phyloP scores from a whole-genome alignment of 2,797 vertebrate species.

The Malacoctenus gilli region DNA sequence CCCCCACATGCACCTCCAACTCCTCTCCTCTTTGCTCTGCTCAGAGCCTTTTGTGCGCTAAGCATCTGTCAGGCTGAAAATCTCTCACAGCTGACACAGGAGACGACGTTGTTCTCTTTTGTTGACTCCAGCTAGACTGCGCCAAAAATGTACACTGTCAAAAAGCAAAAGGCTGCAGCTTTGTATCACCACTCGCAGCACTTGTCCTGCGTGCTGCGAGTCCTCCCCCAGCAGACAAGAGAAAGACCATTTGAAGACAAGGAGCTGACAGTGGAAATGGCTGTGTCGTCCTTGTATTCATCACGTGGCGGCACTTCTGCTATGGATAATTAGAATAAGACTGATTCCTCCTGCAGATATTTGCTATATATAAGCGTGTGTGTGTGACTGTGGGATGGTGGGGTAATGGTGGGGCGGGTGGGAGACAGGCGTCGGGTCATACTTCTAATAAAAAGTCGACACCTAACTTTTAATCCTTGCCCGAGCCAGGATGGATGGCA shows the following conservation, averaged over 20 bases:
- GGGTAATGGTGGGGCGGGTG: conserved; percentile 14
- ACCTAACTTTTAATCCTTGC: conserved; percentile 70
- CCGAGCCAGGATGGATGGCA: conserved; percentile 60
- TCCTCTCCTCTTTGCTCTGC: conserved; percentile 23
- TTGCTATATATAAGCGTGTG: conserved; percentile 36
- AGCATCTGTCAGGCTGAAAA: conserved; percentile 72
- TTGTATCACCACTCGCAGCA: conserved; percentile 34
- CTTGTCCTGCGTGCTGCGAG: conserved; percentile 26
- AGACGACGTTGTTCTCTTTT: conserved; percentile 20
- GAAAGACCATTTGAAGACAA: conserved; percentile 66
- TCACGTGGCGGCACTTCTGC: conserved; percentile 57
- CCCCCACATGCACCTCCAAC: conserved; percentile 11
- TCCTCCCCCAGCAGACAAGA: conserved; percentile 27
- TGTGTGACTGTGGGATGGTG: conserved; percentile 11
- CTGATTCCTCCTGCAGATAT: conserved; percentile 62
- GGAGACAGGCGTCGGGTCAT: conserved; percentile 39
- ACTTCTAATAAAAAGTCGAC: conserved; percentile 73
- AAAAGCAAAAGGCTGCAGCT: conserved; percentile 19
- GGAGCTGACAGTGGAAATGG: conserved; percentile 68
- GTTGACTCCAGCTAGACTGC: conserved; percentile 31
- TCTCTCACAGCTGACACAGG: conserved; percentile 50
- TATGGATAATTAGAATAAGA: conserved; percentile 77
- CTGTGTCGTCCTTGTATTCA: conserved; percentile 76
- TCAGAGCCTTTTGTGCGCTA: conserved; percentile 32
- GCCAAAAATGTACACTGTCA: conserved; percentile 12